phyloP scores from a whole-genome alignment of 1,140 invertebrate genomes.

The Lasioglossum albipes region DNA sequence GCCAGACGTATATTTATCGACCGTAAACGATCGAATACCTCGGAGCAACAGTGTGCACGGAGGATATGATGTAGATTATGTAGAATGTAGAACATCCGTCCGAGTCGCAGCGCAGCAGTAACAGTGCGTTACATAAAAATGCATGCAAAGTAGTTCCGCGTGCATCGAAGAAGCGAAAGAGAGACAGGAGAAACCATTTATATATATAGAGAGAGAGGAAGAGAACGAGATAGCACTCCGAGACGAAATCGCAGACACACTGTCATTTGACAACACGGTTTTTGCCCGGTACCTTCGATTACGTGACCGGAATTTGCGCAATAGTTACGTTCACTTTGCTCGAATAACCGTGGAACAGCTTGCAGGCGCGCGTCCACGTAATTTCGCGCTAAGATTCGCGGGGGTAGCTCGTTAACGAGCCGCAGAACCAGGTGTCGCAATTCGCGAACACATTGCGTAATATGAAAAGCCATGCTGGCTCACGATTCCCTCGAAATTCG shows the following conservation, averaged over 20 bases:
- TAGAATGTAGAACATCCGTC: too few relatives aligned
- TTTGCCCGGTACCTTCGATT: background rate
- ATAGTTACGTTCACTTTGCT: conserved; percentile 39
- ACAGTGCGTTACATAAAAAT: too few relatives aligned
- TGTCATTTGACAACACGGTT: background rate
- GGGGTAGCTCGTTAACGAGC: background rate
- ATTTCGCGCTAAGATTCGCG: conserved; percentile 16
- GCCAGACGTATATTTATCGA: too few relatives aligned
- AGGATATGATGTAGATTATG: too few relatives aligned
- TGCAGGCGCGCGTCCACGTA: background rate
- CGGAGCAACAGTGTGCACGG: too few relatives aligned
- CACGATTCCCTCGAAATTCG: background rate
- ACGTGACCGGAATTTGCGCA: conserved; percentile 37
- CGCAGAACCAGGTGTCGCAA: conserved; percentile 14
- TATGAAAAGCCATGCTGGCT: background rate
- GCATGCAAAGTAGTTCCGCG: too few relatives aligned
- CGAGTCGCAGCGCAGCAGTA: too few relatives aligned
- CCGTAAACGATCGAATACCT: too few relatives aligned
- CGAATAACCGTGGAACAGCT: conserved; percentile 3
- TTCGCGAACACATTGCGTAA: background rate
- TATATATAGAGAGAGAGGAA: too few relatives aligned
- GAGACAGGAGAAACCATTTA: too few relatives aligned
- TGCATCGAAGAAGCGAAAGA: too few relatives aligned
- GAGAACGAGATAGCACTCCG: too few relatives aligned
- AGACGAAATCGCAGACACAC: background rate